Evolutionary conservation across 2,888 invertebrate species (phyloP).

Genomic region (Abrostola triplasia): DNA sequence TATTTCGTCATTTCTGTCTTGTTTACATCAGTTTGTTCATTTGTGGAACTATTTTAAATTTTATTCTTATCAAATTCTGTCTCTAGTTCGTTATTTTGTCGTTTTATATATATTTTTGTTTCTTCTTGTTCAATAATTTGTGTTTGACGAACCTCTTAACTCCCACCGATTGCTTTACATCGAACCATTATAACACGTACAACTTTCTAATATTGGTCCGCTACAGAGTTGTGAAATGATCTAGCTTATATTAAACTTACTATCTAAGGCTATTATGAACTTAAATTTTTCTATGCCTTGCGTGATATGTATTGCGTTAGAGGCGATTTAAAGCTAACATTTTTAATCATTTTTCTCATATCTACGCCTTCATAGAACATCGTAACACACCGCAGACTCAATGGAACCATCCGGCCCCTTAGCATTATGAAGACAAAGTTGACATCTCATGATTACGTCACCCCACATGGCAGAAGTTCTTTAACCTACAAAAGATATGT

Average conservation of each 20-base stretch:
- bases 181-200: conserved; percentile 82
- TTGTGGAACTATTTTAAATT: conserved; percentile 37
- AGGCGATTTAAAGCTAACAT: conserved; percentile 83
- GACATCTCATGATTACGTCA: conserved; percentile 57
- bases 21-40: conserved; percentile 24
- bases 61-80: conserved; percentile 46
- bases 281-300: conserved; percentile 84
- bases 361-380: conserved; percentile 65
- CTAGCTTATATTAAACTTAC: conserved; percentile 80
- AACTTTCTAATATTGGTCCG: conserved; percentile 89
- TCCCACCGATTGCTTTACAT: conserved; percentile 46
- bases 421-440: conserved; percentile 66
- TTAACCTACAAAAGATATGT: conserved; percentile 67
- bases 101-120: conserved; percentile 23
- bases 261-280: conserved; percentile 84
- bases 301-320: conserved; percentile 88
- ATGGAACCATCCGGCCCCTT: conserved; percentile 60
- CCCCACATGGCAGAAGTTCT: conserved; percentile 65
- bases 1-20: conserved; percentile 32
- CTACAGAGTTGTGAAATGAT: conserved; percentile 86
- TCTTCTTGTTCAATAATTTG: conserved; percentile 29
- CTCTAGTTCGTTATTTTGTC: conserved; percentile 27
- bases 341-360: conserved; percentile 61
- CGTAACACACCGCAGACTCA: conserved; percentile 58
- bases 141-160: conserved; percentile 28